Evolutionary conservation across 1,140 invertebrate species (phyloP).

Genomic region (Brachionus calyciflorus): DNA sequence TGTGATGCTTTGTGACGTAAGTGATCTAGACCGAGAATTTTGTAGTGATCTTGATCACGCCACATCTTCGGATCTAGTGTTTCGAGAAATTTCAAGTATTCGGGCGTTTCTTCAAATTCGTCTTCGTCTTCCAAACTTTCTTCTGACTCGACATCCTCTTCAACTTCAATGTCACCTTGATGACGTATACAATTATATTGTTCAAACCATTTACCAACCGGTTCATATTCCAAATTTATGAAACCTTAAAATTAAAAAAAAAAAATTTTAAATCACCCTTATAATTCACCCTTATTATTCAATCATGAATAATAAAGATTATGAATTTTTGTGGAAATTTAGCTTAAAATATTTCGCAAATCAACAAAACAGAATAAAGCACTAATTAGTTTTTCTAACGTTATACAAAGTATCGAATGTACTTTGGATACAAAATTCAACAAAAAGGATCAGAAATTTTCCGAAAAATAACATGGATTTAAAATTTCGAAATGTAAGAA

Average conservation of each 20-base stretch:
- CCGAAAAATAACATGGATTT: no score
- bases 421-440: no score
- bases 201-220: constrained; percentile 41
- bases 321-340: no score
- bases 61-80: constrained; percentile 40
- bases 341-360: no score
- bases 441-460: no score
- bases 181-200: constrained; percentile 16
- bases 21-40: constrained; percentile 80
- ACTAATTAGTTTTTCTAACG: no score
- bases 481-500: no score
- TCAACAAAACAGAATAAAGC: no score
- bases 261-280: no score
- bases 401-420: no score
- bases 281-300: background rate
- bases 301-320: background rate
- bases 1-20: constrained; percentile 77
- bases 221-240: constrained; percentile 19
- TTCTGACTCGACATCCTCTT: background rate
- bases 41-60: constrained; percentile 88
- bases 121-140: constrained; percentile 26
- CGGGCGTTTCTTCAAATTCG: constrained; percentile 19
- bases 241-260: background rate
- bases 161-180: constrained; percentile 4
- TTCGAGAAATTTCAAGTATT: constrained; percentile 29